Conservation (phyloP, 2,113 vertebrate genomes). For the Pygathrix nemaeus region DNA sequence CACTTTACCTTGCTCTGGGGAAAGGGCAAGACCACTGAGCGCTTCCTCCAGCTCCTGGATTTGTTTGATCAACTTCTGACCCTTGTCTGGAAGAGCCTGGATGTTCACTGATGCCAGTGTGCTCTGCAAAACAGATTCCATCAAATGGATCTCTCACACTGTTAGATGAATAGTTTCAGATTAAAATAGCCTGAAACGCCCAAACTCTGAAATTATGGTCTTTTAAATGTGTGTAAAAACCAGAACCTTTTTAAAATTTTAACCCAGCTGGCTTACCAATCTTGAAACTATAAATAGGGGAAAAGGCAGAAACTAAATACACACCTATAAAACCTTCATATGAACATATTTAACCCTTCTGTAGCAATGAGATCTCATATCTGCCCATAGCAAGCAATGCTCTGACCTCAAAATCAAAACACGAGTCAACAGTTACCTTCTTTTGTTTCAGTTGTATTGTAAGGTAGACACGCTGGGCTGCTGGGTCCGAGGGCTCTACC, state of each 20-base stretch:
- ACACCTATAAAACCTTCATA: neutral
- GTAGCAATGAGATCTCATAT: neutral
- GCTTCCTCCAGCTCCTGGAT: slow-evolving; percentile 87
- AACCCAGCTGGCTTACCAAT: neutral
- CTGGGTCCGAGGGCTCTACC: slow-evolving; percentile 52
- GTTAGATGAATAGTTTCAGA: neutral
- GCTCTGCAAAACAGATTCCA: slow-evolving; percentile 79
- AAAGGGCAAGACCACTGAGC: slow-evolving; percentile 80
- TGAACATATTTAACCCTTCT: fast-evolving
- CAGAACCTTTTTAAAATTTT: neutral
- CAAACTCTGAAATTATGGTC: neutral
- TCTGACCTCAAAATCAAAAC: neutral
- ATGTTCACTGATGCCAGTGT: slow-evolving; percentile 87
- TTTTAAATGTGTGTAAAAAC: neutral
- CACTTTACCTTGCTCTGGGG: slow-evolving; percentile 72
- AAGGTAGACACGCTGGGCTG: slow-evolving; percentile 82
- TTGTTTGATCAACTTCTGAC: slow-evolving; percentile 87
- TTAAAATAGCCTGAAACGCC: neutral
- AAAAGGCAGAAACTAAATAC: neutral
- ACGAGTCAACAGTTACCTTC: slow-evolving; percentile 85
- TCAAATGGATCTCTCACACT: neutral
- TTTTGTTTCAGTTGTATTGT: slow-evolving; percentile 90
- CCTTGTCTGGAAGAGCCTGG: slow-evolving; percentile 89
- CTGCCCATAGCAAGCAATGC: fast-evolving
- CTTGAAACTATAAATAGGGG: neutral